Base-by-base conservation (phyloP, 2,888 invertebrate species). In the Brachyptera risi region DNA sequence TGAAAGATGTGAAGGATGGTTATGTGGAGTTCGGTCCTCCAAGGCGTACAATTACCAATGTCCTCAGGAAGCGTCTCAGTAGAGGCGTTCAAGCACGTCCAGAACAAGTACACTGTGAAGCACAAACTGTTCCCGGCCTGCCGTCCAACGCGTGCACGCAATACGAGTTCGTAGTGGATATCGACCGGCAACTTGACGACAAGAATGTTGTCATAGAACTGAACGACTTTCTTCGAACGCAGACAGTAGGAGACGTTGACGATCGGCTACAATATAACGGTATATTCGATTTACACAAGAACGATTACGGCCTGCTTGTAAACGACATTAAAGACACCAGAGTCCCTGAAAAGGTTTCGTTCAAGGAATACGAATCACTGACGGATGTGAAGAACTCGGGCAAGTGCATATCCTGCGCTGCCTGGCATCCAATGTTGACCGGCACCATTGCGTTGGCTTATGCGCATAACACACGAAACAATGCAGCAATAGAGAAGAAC, bases 61-160 rank as follows among this genome's bases (percentile, higher is more conserved):
- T 88, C 4, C 74, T 73, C 40, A 79, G 79, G 58, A 79, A 75
- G 51, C 76, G 85, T 69, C 76, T 88, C 9, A 82, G 85, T 63
- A 76, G 76, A 9, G 79, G 72, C 0, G 73, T 78, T 21, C 61
- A 61, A 72, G 83, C 80, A 2, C 79, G 82, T 13, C 81, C 85
- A 0, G 61, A 72, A 0, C 74, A 71, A 50, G 63, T 72, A 0
- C 69, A 77, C 15, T 76, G 75, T 62, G 78, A 78, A 63, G 84
- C 84, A 31, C 90, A 90, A 76, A 90, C 90, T 0, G 78, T 76
- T 57, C 80, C 84, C 13, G 80, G 81, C 38, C 87, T 86, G 71
- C 87, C 86, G 1, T 77, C 80, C 62, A 88, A 88, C 72, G 79
- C 80, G 62, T 85, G 85, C 82, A 84, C 85, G 0, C 89, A 90